Base-by-base conservation (phyloP, 1,140 invertebrate species). In the Aleiodes sp. region DNA sequence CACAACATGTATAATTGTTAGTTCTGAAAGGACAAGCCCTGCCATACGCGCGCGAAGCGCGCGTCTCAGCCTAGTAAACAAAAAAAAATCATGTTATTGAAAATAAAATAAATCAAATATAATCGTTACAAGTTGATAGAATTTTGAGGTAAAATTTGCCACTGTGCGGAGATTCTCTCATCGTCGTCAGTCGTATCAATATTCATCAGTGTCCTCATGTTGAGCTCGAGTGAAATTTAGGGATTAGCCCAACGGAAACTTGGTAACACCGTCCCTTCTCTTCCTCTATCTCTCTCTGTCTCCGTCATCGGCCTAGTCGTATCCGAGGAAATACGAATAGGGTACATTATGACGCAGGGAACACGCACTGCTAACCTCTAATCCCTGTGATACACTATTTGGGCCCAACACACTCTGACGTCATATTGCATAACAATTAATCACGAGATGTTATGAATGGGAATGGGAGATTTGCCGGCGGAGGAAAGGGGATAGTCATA, bases 391-490 rank as follows among this genome's bases (percentile, higher is more conserved):
- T 70, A 83, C 81, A 83, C 83, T 83, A 85, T 84, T 85, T 81
- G 82, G 73, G 75, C 67, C 72, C 73, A 72, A 1, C 28, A 24
- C 10, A 14, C 75, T 75, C 79, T 83, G 81, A 84, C 84, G 84
- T 86, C 84, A 86, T 86, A 86, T 86, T 86, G 85, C 84, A 86
- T 86, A 86, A 85, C 85, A 86, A 86, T 86, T 86, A 86, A 86
- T 86, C 85, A 86, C 29, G 56, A 33, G 31, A 33, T 33, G 31
- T 8, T 33, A 10, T 8, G 4, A 9, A 33, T 7, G 31, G 31
- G 4, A 33, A 33, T 33, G 31, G 9, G 7, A 10, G 12, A 8
- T 7, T 8, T 33, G 1, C 7, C 12, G 31, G 2, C 12, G 31
- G n/a, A n/a, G n/a, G 46, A 16, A 43, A 43, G n/a, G 46, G 24